These are phyloP conservation scores for Phlogophora meticulosa DNA, from an alignment of 2,888 invertebrate genomes.

Conservation along the genomic window DNA sequence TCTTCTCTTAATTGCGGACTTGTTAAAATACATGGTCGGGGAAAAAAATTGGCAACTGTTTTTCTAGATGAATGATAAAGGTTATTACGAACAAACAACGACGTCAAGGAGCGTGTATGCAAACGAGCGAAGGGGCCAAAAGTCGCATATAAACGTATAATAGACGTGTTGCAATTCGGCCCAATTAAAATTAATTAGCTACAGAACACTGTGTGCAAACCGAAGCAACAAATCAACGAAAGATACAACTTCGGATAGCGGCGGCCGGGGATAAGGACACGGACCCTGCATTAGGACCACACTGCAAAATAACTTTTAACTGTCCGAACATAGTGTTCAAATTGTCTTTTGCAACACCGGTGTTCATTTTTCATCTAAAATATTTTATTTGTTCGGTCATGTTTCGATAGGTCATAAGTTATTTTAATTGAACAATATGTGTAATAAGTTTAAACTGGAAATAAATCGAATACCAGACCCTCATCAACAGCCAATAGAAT, in stretches of 20 bases:
- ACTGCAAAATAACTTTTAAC: conserved; percentile 71
- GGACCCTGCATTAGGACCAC: conserved; percentile 67
- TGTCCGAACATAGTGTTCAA: conserved; percentile 64
- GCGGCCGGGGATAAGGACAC: conserved; percentile 79
- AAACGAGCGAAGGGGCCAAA: conserved; percentile 71
- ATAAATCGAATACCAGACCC: conserved; percentile 1
- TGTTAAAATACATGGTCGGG: conserved; percentile 14
- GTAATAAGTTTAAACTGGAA: conserved; percentile 19
- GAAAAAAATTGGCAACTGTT: conserved; percentile 53
- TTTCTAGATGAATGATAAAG: conserved; percentile 48
- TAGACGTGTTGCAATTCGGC: conserved; percentile 79
- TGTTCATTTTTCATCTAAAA: conserved; percentile 46
- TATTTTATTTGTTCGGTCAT: conserved; percentile 44
- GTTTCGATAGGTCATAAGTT: conserved; percentile 38
- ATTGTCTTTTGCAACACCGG: conserved; percentile 48
- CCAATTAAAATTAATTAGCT: conserved; percentile 90
- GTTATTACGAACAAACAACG: conserved; percentile 40
- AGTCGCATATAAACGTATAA: conserved; percentile 74
- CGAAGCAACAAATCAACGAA: conserved; percentile 87
- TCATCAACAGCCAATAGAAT: conserved; percentile 38
- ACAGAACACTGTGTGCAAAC: conserved; percentile 85
- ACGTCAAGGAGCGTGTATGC: conserved; percentile 54
- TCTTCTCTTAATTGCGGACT: conserved; percentile 27
- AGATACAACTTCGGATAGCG: conserved; percentile 84
- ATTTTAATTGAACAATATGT: conserved; percentile 37